Base-by-base conservation (phyloP, 1,140 invertebrate genomes). In the Apocrypta bakeri region DNA sequence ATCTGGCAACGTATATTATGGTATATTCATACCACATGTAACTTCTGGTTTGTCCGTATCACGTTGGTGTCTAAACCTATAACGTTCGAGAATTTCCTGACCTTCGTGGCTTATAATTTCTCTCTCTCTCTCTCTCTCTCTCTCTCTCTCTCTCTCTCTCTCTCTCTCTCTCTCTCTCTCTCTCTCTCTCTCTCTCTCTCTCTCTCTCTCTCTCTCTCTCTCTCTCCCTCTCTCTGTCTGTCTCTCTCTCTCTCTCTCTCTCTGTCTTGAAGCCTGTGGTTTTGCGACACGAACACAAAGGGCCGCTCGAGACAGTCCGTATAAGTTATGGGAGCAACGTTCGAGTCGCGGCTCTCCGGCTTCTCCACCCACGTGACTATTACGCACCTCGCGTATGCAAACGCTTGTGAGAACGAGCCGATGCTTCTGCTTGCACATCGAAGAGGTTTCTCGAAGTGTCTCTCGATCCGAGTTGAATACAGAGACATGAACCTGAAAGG, bases 311-410 rank as follows among this genome's bases (percentile, higher is more conserved):
- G 81, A 77, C 79, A 80, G 81, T 71, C 81, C 63, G 42, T 74
- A 77, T 82, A 82, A 82, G 81, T 82, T 82, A 82, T 82, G 75
- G 74, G 81, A 77, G 66, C 75, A 71, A 74, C 33, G 71, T 12
- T 63, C 63, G 42, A 75, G 27, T 48, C 12, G 61, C 24, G 21
- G 25, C 77, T 56, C 14, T 56, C 27, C 21, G 48, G 31, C 33
- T 25, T 72, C 61, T 27, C 71, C 61, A 61, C 71, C 71, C 33
- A 66, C 33, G 61, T 25, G 37, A 37, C 33, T 25, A 37, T 8
- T 12, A n/a, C 7, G 31, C 66, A 25, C 37, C 40, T 66, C 64
- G 64, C 64, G 27, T 33, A 71, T 31, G 68, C 68, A 27, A 66
- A 66, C 63, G 24, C 63, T 25, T 66, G 63, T 66, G 63, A 25